phyloP scores from a whole-genome alignment of 2,888 invertebrate species.

The Stenolophus ochropezus region DNA sequence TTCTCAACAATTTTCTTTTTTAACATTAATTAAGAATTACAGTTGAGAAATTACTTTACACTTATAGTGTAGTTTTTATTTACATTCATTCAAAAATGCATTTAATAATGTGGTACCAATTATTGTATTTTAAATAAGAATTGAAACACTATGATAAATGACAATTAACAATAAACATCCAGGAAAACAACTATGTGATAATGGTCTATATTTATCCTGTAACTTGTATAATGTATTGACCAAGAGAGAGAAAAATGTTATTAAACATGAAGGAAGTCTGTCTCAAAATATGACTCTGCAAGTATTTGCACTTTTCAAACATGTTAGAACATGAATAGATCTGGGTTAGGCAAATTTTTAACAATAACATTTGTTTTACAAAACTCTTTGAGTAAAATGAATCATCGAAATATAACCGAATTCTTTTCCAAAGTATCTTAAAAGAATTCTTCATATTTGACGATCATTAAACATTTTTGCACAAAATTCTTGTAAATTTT shows the following conservation, averaged over 20 bases:
- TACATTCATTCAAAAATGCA: background rate
- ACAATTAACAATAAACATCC: slow-evolving; percentile 18
- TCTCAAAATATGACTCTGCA: background rate
- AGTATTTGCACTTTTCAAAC: background rate
- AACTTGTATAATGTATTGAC: slow-evolving; percentile 47
- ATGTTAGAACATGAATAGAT: too few relatives aligned
- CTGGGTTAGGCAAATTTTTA: too few relatives aligned
- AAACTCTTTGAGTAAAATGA: too few relatives aligned
- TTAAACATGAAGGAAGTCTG: background rate
- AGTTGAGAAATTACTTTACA: background rate
- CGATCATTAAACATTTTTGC: too few relatives aligned
- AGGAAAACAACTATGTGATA: slow-evolving; percentile 3
- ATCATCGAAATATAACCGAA: too few relatives aligned
- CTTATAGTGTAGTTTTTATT: background rate
- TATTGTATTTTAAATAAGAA: background rate
- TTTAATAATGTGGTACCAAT: background rate
- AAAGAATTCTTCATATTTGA: too few relatives aligned
- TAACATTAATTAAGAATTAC: background rate
- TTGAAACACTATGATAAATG: background rate
- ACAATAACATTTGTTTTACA: too few relatives aligned
- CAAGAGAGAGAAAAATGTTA: slow-evolving; percentile 51
- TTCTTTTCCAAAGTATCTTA: too few relatives aligned
- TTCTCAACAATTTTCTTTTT: background rate
- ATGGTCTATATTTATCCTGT: background rate
- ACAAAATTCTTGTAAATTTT: too few relatives aligned